Percentiles rank a stretch among this genome's conserved stretches.
Conservation (phyloP, 2,113 vertebrate species). For the Varanus salvator region DNA sequence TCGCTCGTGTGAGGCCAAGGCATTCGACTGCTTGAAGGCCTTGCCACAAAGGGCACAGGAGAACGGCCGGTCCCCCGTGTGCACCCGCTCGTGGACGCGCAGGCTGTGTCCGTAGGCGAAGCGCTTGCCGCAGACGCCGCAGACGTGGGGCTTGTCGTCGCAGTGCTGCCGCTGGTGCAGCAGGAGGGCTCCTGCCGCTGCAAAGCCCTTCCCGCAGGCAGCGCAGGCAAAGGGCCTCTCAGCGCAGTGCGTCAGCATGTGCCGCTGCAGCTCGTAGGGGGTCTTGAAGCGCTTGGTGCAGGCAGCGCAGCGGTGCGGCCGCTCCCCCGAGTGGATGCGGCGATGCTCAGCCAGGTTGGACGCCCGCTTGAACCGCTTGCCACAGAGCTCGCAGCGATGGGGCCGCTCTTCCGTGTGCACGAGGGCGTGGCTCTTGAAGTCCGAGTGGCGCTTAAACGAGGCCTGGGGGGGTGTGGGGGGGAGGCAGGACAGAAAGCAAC, state of each 20-base stretch:
- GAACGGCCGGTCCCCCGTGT: constrained; percentile 49
- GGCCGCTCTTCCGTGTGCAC: constrained; percentile 66
- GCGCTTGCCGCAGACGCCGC: constrained; percentile 58
- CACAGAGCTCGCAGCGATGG: constrained; percentile 57
- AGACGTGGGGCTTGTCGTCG: constrained; percentile 47
- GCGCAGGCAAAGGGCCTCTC: constrained; percentile 42
- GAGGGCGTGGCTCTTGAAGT: constrained; percentile 65
- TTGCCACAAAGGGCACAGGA: constrained; percentile 60
- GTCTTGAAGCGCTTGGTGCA: constrained; percentile 69
- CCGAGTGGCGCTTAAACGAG: constrained; percentile 71
- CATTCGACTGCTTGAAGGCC: constrained; percentile 69
- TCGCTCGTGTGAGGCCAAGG: constrained; percentile 54
- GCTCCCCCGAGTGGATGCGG: constrained; percentile 59
- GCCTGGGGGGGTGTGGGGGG: constrained; percentile 17
- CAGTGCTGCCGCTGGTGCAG: constrained; percentile 65
- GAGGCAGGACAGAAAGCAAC: not conserved
- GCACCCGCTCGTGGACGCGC: constrained; percentile 66
- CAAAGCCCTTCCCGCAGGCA: constrained; percentile 56
- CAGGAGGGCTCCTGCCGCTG: constrained; percentile 42
- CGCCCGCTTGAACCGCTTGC: constrained; percentile 61
- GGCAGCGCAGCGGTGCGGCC: constrained; percentile 44
- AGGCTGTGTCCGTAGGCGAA: constrained; percentile 67
- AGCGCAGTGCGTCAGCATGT: constrained; percentile 48
- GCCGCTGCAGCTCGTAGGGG: constrained; percentile 49
- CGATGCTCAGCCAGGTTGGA: constrained; percentile 67